Evolutionary conservation across 2,888 invertebrate species (phyloP).

Genomic region (Phanerotoma sp.): DNA sequence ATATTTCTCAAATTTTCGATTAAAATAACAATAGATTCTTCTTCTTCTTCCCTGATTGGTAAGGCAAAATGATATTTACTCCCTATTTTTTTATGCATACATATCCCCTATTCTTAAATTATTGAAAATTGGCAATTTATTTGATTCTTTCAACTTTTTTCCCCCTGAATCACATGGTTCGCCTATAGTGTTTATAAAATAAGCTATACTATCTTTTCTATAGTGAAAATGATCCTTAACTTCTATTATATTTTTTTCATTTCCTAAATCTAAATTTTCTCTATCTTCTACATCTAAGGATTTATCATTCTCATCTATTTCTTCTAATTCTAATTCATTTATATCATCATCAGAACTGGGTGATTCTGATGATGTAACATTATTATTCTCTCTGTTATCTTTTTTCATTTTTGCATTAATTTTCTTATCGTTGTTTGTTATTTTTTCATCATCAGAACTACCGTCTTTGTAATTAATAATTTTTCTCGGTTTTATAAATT

Average conservation of each 20-base stretch:
- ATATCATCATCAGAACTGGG: no score
- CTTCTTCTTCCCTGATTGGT: conserved; percentile 10
- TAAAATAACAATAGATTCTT: neutral
- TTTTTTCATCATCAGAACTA: no score
- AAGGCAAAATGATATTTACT: conserved; percentile 10
- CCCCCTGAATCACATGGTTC: conserved; percentile 12
- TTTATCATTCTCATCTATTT: no score
- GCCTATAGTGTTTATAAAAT: neutral
- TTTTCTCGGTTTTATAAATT: no score
- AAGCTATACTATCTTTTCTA: conserved; percentile 2
- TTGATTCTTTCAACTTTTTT: conserved; percentile 1
- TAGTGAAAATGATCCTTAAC: conserved; percentile 3
- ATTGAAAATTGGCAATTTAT: conserved; percentile 15
- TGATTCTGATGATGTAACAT: no score
- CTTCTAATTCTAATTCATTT: no score
- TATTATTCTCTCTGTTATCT: no score
- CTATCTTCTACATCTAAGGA: no score
- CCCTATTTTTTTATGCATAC: neutral
- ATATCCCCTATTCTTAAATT: conserved; percentile 1
- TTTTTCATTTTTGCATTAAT: no score
- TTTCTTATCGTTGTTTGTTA: no score
- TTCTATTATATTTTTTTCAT: neutral
- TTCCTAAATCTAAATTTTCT: no score
- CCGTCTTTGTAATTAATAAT: no score
- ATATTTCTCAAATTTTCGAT: conserved; percentile 4